Evolutionary conservation across 2,888 invertebrate species (phyloP).

Genomic region (Glyphotaelius pellucidus): DNA sequence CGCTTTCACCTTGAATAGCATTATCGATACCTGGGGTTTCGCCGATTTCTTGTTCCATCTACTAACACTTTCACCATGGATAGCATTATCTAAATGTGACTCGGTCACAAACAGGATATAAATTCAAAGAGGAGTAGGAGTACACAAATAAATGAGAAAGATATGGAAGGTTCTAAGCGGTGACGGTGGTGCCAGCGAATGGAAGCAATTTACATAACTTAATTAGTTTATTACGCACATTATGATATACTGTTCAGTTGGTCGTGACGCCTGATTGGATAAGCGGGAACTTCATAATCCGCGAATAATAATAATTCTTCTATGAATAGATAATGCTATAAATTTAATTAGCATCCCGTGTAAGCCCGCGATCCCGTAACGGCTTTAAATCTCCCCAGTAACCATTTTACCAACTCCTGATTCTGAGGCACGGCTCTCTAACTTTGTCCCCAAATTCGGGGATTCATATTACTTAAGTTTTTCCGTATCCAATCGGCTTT

Average conservation of each 20-base stretch:
- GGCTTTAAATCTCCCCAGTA: not conserved
- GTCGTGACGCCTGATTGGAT: conserved; percentile 39
- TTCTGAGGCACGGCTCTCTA: not conserved
- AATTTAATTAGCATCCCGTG: not conserved
- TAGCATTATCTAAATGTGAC: not conserved
- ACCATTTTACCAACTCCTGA: not conserved
- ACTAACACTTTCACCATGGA: not conserved
- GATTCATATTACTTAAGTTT: not conserved
- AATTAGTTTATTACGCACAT: not conserved
- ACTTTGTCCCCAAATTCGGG: not conserved
- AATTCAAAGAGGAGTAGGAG: not conserved
- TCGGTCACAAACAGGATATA: not conserved
- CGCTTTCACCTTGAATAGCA: not conserved
- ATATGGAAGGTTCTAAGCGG: not conserved
- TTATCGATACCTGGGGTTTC: not conserved
- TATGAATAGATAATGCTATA: not conserved
- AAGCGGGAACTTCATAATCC: conserved; percentile 12
- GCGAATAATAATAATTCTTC: not conserved
- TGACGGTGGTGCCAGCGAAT: not conserved
- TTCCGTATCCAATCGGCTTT: not conserved
- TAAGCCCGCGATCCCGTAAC: not conserved
- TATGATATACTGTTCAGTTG: conserved; percentile 22
- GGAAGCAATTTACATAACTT: not conserved
- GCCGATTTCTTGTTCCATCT: not conserved
- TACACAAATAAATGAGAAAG: not conserved